Evolutionary conservation across 1,140 invertebrate genomes (phyloP).

Genomic region (Magallana ariakensis): DNA sequence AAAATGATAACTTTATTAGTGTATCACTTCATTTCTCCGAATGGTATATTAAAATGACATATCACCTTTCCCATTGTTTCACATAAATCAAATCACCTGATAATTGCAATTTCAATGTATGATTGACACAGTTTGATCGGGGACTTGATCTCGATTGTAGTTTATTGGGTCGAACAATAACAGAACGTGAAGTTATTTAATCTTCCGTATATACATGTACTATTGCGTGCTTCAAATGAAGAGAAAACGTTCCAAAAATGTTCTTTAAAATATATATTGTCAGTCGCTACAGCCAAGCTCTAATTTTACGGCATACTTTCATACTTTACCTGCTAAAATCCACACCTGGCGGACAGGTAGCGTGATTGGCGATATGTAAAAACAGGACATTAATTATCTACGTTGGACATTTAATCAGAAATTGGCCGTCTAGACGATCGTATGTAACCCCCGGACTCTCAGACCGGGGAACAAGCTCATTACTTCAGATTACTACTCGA

Average conservation of each 20-base stretch:
- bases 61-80: neutral
- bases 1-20: conserved; percentile 9
- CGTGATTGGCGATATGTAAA: conserved; percentile 20
- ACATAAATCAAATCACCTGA: neutral
- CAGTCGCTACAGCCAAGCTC: too few species aligned
- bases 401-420: conserved; percentile 24
- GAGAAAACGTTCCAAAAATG: too few species aligned
- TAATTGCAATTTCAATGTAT: neutral
- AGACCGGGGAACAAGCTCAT: neutral
- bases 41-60: neutral
- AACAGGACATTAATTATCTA: conserved; percentile 35
- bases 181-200: neutral
- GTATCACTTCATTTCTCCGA: neutral
- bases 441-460: neutral
- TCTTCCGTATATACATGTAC: neutral
- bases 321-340: conserved; percentile 1
- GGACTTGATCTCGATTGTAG: neutral
- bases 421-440: conserved; percentile 12
- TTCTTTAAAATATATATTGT: too few species aligned
- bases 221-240: too few species aligned
- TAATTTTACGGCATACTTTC: neutral
- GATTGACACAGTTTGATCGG: conserved; percentile 5
- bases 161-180: neutral
- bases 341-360: conserved; percentile 25
- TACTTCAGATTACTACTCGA: neutral